phyloP scores from a whole-genome alignment of 30 jellyfish, hydroid and myxozoan genomes.

The Mastigias papua region DNA sequence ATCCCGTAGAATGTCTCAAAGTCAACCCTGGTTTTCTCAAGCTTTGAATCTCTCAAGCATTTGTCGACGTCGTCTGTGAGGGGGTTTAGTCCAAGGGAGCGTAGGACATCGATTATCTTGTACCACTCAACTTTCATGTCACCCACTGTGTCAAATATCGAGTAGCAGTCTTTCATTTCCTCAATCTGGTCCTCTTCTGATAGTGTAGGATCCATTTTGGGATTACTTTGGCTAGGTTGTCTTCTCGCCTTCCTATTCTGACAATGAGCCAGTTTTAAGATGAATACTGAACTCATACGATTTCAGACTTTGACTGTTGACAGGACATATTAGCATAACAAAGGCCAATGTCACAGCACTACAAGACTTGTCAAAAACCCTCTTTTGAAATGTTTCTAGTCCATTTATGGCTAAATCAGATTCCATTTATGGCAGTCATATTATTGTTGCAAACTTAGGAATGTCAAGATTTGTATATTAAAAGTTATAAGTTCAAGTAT shows the following conservation, averaged over 20 bases:
- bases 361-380: neutral
- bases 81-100: conserved; percentile 96
- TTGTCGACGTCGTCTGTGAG: conserved; percentile 83
- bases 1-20: conserved; percentile 88
- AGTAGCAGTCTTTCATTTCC: conserved; percentile 91
- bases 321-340: conserved; percentile 1
- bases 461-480: neutral
- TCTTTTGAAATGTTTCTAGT: neutral
- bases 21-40: conserved; percentile 84
- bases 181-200: conserved; percentile 87
- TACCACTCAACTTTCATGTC: conserved; percentile 82
- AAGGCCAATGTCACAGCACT: neutral
- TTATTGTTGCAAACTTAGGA: neutral
- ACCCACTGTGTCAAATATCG: conserved; percentile 86
- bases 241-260: neutral
- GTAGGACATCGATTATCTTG: conserved; percentile 84
- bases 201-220: neutral
- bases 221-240: neutral
- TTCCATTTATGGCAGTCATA: neutral
- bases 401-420: neutral
- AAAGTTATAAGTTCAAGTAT: neutral
- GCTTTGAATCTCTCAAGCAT: conserved; percentile 82
- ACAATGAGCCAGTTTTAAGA: neutral
- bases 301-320: neutral
- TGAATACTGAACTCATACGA: neutral